These are phyloP conservation scores for Sylvicola fuscatus DNA, from an alignment of 2,888 invertebrate genomes.

Conservation along the genomic window DNA sequence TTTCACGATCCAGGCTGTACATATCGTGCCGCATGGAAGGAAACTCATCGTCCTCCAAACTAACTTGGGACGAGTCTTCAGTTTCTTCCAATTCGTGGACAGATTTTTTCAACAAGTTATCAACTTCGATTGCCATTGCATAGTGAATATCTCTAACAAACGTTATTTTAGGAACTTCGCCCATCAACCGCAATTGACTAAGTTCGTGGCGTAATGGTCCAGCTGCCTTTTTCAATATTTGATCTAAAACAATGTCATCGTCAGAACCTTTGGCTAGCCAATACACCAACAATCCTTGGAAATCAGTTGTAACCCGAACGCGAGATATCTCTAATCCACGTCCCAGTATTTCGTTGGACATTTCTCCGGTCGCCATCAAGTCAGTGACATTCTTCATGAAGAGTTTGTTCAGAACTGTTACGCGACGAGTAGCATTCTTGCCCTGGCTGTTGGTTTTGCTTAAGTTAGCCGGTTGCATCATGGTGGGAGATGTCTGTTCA, in stretches of 20 bases:
- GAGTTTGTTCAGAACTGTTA: constrained; percentile 50
- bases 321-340: constrained; percentile 51
- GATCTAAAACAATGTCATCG: constrained; percentile 31
- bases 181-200: constrained; percentile 49
- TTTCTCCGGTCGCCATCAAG: constrained; percentile 50
- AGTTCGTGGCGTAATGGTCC: constrained; percentile 47
- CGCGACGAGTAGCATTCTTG: constrained; percentile 34
- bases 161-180: constrained; percentile 47
- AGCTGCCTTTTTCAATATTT: constrained; percentile 31
- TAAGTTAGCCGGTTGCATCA: constrained; percentile 13
- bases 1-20: constrained; percentile 43
- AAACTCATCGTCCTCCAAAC: constrained; percentile 25
- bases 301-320: constrained; percentile 45
- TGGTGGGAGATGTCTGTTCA: background rate
- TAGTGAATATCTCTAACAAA: constrained; percentile 51
- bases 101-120: constrained; percentile 28
- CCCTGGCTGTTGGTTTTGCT: constrained; percentile 29
- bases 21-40: constrained; percentile 54
- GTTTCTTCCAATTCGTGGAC: too few species aligned
- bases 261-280: constrained; percentile 40
- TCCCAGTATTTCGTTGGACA: constrained; percentile 36
- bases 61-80: background rate
- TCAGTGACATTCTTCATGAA: constrained; percentile 68
- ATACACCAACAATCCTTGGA: constrained; percentile 43
- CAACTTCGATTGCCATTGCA: constrained; percentile 33